Evolutionary conservation across 2,113 vertebrate genomes (phyloP).

Genomic region (Sminthopsis crassicaudata): DNA sequence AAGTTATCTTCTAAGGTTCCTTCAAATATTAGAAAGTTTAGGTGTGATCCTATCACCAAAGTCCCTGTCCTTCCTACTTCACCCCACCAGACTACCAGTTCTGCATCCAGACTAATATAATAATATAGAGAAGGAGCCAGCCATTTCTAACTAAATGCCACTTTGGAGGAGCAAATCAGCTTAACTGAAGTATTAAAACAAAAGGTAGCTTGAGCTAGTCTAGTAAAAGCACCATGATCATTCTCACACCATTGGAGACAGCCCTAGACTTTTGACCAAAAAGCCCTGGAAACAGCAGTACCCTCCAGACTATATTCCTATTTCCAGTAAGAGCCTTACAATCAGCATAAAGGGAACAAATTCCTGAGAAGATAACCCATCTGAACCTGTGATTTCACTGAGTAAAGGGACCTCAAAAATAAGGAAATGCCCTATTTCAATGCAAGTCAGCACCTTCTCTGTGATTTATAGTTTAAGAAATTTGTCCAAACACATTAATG

Average conservation of each 20-base stretch:
- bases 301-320: neutral
- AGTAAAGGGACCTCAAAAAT: neutral
- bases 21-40: conserved; percentile 19
- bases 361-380: neutral
- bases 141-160: neutral
- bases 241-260: neutral
- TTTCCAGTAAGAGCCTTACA: neutral
- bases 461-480: neutral
- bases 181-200: neutral
- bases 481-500: neutral
- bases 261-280: neutral
- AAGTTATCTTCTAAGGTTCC: neutral
- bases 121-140: neutral
- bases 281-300: neutral
- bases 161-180: neutral
- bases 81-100: neutral
- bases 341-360: neutral
- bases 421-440: neutral
- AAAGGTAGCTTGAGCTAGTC: neutral
- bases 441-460: neutral
- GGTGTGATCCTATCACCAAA: neutral
- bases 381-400: neutral
- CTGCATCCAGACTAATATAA: neutral
- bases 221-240: neutral
- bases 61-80: neutral